These are phyloP conservation scores for Linnaemya tessellans DNA, from an alignment of 2,888 invertebrate genomes.

Conservation along the genomic window DNA sequence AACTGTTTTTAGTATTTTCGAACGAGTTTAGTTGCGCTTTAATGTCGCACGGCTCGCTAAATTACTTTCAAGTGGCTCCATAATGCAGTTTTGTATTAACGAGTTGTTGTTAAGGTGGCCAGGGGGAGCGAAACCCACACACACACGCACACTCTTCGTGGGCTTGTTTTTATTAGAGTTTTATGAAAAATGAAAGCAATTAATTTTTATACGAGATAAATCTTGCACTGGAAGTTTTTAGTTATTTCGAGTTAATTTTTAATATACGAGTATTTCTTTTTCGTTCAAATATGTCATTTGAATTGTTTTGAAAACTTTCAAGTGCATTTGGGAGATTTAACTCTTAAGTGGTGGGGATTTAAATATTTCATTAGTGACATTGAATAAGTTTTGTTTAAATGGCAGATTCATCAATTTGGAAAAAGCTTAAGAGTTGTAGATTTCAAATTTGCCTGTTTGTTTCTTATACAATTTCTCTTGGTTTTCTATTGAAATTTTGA, in stretches of 20 bases:
- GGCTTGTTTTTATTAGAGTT: neutral
- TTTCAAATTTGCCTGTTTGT: no score
- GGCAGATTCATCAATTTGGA: neutral
- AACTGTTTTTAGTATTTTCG: constrained; percentile 11
- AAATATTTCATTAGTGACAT: neutral
- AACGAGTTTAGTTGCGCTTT: constrained; percentile 40
- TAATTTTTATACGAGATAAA: constrained; percentile 45
- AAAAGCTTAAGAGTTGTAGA: neutral
- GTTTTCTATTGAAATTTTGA: no score
- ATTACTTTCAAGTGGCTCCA: constrained; percentile 69
- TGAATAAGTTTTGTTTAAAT: neutral
- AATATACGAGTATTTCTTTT: constrained; percentile 3
- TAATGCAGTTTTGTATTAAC: constrained; percentile 58
- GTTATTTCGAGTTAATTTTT: constrained; percentile 49
- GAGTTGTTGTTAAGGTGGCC: neutral
- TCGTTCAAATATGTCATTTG: constrained; percentile 37
- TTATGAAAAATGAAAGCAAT: constrained; percentile 62
- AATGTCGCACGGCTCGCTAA: constrained; percentile 57
- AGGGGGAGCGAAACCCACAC: no score
- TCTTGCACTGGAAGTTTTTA: constrained; percentile 35
- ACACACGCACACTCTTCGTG: neutral
- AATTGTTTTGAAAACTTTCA: constrained; percentile 44
- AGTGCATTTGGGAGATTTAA: constrained; percentile 48
- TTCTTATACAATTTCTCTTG: no score
- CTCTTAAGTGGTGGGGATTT: constrained; percentile 15